Conservation (phyloP, 2,888 invertebrate species). For the Petrolisthes cinctipes region DNA sequence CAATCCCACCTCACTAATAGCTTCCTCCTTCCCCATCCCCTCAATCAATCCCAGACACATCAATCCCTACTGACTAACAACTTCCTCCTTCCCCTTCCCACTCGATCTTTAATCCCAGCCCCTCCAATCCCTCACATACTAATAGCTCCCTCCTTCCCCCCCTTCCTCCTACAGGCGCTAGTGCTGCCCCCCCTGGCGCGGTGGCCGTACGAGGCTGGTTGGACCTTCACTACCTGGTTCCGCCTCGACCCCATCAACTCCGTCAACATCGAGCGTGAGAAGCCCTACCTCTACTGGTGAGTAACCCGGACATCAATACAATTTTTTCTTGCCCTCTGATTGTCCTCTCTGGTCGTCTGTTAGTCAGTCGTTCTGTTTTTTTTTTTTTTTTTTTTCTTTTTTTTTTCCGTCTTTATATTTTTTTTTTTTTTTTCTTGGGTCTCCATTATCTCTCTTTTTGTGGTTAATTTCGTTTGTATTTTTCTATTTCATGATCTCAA, state of each 20-base stretch:
- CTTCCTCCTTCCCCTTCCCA: too few species aligned
- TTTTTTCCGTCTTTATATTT: neutral
- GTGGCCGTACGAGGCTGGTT: slow-evolving; percentile 99
- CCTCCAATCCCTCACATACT: neutral
- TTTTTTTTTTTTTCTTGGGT: neutral
- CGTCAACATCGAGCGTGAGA: slow-evolving; percentile 98
- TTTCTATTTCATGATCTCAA: neutral
- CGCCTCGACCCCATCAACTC: slow-evolving; percentile 98
- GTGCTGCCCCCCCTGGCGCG: slow-evolving; percentile 96
- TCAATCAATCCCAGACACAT: neutral
- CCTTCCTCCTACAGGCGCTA: slow-evolving; percentile 82
- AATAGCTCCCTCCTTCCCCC: neutral
- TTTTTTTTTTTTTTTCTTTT: neutral
- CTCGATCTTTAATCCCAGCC: neutral
- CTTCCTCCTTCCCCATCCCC: neutral
- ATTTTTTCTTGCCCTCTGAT: neutral
- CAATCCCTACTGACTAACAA: neutral
- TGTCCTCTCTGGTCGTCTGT: neutral
- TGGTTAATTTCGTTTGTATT: neutral
- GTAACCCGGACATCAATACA: slow-evolving; percentile 8
- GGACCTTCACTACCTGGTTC: slow-evolving; percentile 99
- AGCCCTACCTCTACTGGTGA: slow-evolving; percentile 88
- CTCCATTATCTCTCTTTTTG: neutral
- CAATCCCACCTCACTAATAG: neutral
- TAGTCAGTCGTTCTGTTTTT: neutral